Evolutionary conservation across 2,888 invertebrate genomes (phyloP).

Genomic region (Syrphus vitripennis): DNA sequence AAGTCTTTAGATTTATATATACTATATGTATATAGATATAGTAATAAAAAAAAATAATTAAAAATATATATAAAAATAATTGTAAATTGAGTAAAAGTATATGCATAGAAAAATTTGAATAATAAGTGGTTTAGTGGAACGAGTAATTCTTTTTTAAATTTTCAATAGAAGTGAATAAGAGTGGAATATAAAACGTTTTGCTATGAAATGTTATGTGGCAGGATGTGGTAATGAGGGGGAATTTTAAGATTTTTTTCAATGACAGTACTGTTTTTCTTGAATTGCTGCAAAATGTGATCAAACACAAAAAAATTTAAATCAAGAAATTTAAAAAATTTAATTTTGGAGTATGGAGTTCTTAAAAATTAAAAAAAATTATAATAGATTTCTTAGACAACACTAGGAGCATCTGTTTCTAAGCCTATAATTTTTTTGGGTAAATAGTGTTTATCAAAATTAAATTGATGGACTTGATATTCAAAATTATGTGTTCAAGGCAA

Average conservation of each 20-base stretch:
- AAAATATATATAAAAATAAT: constrained; percentile 65
- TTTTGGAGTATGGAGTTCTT: background rate
- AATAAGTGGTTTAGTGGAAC: constrained; percentile 69
- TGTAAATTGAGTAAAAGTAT: constrained; percentile 73
- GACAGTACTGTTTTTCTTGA: constrained; percentile 44
- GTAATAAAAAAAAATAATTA: too few relatives aligned
- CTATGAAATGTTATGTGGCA: constrained; percentile 64
- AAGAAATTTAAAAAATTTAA: background rate
- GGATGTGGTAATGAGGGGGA: constrained; percentile 62
- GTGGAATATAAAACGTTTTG: constrained; percentile 58
- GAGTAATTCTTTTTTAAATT: constrained; percentile 49
- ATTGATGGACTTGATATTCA: too few relatives aligned
- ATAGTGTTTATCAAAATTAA: too few relatives aligned
- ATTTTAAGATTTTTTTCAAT: constrained; percentile 33
- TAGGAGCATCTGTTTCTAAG: background rate
- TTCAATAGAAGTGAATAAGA: constrained; percentile 60
- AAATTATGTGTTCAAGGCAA: too few relatives aligned
- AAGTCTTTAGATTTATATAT: background rate
- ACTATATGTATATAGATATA: background rate
- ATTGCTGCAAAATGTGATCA: constrained; percentile 22
- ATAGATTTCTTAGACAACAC: background rate
- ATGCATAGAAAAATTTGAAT: constrained; percentile 73
- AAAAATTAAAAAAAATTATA: background rate
- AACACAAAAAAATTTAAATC: constrained; percentile 6
- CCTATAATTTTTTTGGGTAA: too few relatives aligned